Base-by-base conservation (phyloP, 2,888 invertebrate genomes). In the Trichopria drosophilae region DNA sequence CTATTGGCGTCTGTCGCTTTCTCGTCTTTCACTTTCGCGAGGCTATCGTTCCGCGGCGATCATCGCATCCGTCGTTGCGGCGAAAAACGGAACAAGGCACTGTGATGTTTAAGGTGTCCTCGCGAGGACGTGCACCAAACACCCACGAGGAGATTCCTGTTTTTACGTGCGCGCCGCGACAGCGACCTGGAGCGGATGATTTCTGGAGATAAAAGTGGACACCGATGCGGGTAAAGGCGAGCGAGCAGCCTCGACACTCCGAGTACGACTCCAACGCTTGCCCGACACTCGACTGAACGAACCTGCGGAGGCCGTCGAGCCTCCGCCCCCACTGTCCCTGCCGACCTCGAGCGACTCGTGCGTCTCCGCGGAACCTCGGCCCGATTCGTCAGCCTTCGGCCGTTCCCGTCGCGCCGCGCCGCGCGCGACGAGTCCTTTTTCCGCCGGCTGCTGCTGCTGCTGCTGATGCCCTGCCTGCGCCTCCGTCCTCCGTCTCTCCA, bases 271-370 rank as follows among this genome's bases (percentile, higher is more conserved):
- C 65, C 69, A 64, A 64, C 61, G n/a, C 66, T 67, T 71, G 67
- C 64, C 65, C 68, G 67, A 68, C 69, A 66, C 68, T 67, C 71
- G 68, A 73, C 74, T 72, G 72, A 68, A 49, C 53, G 57, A 45
- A 61, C 51, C 53, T 53, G 64, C 65, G 62, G 63, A 64, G 46
- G 43, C 45, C 43, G 26, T 36, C 36, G 40, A 39, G 15, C 4
- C 46, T n/a, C n/a, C n/a, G n/a, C n/a, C 57, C 57, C 64, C 58
- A 47, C 51, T 52, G 44, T 31, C 12, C 23, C 23, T 44, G 53
- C 57, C 58, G 54, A 58, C 57, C 59, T 61, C 62, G 46, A 49
- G 49, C 23, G 32, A 32, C 54, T 68, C 64, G 65, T 55, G 59
- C 42, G 44, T 47, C 46, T 61, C 57, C 67, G 64, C 31, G 42